Evolutionary conservation across 2,888 invertebrate genomes (phyloP).

Genomic region (Apamea crenata): DNA sequence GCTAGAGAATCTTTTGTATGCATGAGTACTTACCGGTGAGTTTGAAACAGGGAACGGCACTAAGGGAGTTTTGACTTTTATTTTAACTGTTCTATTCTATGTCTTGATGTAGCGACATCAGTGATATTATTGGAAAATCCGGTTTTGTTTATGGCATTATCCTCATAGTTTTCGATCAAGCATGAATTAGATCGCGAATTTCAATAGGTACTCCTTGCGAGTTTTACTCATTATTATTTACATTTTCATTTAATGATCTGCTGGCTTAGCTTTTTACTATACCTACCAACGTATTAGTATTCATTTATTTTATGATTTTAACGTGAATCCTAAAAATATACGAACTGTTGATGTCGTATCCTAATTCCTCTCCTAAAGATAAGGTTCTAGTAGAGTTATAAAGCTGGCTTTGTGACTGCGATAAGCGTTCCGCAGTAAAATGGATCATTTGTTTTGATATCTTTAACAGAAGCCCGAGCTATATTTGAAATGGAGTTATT

Average conservation of each 20-base stretch:
- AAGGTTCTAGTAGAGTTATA: slow-evolving; percentile 57
- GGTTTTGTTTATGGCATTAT: slow-evolving; percentile 18
- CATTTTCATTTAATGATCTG: neutral
- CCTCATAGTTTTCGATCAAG: neutral
- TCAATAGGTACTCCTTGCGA: neutral
- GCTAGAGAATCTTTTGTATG: slow-evolving; percentile 6
- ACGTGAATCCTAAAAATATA: slow-evolving; percentile 13
- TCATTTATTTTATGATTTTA: neutral
- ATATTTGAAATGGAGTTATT: slow-evolving; percentile 21
- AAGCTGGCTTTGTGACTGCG: slow-evolving; percentile 52
- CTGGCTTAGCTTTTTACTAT: neutral
- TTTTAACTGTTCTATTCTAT: neutral
- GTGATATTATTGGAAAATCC: neutral
- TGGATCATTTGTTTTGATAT: slow-evolving; percentile 58
- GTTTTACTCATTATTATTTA: neutral
- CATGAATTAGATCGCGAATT: neutral
- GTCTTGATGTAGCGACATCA: neutral
- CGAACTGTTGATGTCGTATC: slow-evolving; percentile 25
- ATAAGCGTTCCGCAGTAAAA: slow-evolving; percentile 58
- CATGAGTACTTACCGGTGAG: neutral
- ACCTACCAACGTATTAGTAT: too few species aligned
- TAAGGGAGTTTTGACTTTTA: neutral
- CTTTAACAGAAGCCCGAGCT: slow-evolving; percentile 8
- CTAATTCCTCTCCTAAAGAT: slow-evolving; percentile 56
- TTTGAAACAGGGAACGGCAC: neutral